A percentile compares a stretch with the other conserved stretches of the same genome.
These are phyloP conservation scores for Trichomalopsis sarcophagae DNA, from an alignment of 1,140 invertebrate species.

Conservation along the genomic window DNA sequence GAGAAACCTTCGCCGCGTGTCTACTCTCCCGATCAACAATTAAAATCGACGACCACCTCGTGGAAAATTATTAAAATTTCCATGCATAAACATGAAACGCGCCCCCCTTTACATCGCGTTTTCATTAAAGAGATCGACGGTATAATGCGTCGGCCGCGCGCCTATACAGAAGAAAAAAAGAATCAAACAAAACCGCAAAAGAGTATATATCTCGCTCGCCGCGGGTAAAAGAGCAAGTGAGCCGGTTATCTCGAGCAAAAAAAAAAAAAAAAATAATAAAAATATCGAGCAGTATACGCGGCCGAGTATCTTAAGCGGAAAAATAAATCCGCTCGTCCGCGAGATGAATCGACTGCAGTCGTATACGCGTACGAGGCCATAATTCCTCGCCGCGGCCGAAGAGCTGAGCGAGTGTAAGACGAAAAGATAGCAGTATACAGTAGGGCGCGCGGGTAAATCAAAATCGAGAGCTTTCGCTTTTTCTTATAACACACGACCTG, in stretches of 20 bases:
- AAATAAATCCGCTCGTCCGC: not conserved
- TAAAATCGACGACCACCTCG: not conserved
- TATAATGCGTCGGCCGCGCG: not conserved
- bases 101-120: not conserved
- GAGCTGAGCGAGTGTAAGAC: not conserved
- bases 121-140: constrained; percentile 25
- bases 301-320: not conserved
- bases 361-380: not conserved
- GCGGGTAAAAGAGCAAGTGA: not conserved
- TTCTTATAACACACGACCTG: not conserved
- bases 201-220: not conserved
- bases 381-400: constrained; percentile 25
- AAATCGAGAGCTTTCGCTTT: constrained; percentile 28
- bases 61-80: not conserved
- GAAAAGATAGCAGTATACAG: not conserved
- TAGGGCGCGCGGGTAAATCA: constrained; percentile 16
- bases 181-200: not conserved
- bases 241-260: not conserved
- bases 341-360: constrained; percentile 11
- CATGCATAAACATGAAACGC: not conserved
- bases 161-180: not conserved
- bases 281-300: not conserved
- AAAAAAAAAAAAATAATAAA: too few species aligned
- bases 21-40: not conserved
- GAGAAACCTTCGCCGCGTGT: not conserved